These are phyloP conservation scores for Drosophila lacteicornis DNA, from an alignment of 1,140 invertebrate genomes.

Conservation along the genomic window DNA sequence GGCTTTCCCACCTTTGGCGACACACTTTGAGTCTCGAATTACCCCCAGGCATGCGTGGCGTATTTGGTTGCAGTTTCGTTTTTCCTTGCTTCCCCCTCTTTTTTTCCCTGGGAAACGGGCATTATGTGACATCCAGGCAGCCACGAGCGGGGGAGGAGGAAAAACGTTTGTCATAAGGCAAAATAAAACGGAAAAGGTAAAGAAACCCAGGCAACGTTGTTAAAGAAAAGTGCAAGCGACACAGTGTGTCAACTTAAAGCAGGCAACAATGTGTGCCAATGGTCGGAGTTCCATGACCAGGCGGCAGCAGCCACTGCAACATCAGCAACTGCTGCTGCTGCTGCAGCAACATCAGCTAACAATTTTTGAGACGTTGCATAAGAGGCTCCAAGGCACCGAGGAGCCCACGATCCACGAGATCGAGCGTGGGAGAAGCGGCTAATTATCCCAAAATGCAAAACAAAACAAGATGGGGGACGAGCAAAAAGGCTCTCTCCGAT, in stretches of 20 bases:
- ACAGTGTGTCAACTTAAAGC: slow-evolving; percentile 67
- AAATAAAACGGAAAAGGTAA: slow-evolving; percentile 38
- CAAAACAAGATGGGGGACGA: slow-evolving; percentile 13
- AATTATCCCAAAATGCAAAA: slow-evolving; percentile 46
- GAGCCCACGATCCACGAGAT: slow-evolving; percentile 33
- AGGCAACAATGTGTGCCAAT: slow-evolving; percentile 59
- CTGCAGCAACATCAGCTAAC: slow-evolving; percentile 13
- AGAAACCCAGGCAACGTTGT: slow-evolving; percentile 44
- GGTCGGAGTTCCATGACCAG: slow-evolving; percentile 17
- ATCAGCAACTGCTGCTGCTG: slow-evolving; percentile 10
- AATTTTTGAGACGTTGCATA: slow-evolving; percentile 56
- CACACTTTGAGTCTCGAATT: slow-evolving; percentile 44
- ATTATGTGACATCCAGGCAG: slow-evolving; percentile 56
- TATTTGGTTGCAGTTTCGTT: slow-evolving; percentile 40
- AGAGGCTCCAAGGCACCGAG: slow-evolving; percentile 29
- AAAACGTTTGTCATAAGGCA: slow-evolving; percentile 40
- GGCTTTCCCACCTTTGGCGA: slow-evolving; percentile 39
- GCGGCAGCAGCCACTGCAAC: slow-evolving; percentile 22
- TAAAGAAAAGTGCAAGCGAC: slow-evolving; percentile 54
- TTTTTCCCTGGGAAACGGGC: slow-evolving; percentile 26
- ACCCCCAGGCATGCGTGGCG: slow-evolving; percentile 50
- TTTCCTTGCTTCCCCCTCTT: slow-evolving; percentile 8
- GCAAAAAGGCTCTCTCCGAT: slow-evolving; percentile 10
- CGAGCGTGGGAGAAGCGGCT: slow-evolving; percentile 43
- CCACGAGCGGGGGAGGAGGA: not conserved